Evolutionary conservation across 2,797 vertebrate genomes (phyloP), one percentile per base, ranked within the genome.

Genomic region (Trichosurus vulpecula): DNA sequence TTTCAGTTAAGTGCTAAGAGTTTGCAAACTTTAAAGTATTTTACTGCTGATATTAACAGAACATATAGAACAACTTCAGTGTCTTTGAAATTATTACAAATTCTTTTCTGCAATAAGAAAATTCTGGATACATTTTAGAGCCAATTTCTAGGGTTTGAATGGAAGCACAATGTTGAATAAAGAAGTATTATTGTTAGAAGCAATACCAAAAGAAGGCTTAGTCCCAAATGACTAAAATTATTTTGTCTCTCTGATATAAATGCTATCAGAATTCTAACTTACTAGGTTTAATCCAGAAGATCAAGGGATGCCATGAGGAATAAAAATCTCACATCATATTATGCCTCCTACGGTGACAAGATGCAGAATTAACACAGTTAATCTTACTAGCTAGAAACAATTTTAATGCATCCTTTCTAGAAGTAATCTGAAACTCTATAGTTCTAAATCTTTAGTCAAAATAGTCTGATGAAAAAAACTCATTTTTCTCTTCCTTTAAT

Each of bases 61-160:
- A 90, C 13, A 87, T 9, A 91, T 10, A 56, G 14, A 31, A 61
- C 93, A 95, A 94, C 53, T 92, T 95, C 91, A 54, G 52, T 92
- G 52, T 89, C 2, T 47, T 22, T 58, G 53, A 54, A 58, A 91
- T 93, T 0, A 94, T 92, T 1, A 95, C 2, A 91, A 94, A 96
- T n/a, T 94, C n/a, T 93, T 90, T 93, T 47, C 94, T 47, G 92
- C 0, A 93, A 94, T 94, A 95, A 27, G 52, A 95, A 94, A 95
- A 95, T 55, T 56, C 56, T 9, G 74, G 30, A 94, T 89, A 19
- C 56, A 81, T 22, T 47, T 81, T 47, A n/a, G 13, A n/a, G 58
- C 35, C 94, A 91, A 90, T 91, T 95, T 41, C 92, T 93, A 93
- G 35, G 27, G 19, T 93, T 27, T 93, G 56, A 94, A 92, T 6